phyloP scores from a whole-genome alignment of 2,888 invertebrate genomes.

The Hyles lineata region DNA sequence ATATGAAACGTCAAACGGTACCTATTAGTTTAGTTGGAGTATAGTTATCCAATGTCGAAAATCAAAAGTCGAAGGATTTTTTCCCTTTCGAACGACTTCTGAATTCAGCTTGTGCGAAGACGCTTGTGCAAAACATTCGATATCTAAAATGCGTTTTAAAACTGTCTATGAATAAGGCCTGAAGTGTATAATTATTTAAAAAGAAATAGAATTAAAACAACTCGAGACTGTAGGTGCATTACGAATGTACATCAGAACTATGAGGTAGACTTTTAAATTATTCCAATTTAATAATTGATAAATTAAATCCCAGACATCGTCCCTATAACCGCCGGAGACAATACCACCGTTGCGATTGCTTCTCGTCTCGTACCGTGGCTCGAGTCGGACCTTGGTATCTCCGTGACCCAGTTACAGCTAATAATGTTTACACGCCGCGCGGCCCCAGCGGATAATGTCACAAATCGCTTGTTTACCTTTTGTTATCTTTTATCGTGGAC shows the following conservation, averaged over 20 bases:
- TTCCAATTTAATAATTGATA: not conserved
- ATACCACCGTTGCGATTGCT: not conserved
- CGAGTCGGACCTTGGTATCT: constrained; percentile 53
- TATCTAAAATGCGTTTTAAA: too few species aligned
- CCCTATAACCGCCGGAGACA: not conserved
- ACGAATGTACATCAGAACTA: too few species aligned
- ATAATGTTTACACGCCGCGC: constrained; percentile 50
- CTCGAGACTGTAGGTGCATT: not conserved
- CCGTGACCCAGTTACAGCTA: constrained; percentile 60
- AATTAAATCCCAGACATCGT: not conserved
- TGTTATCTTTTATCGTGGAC: constrained; percentile 33
- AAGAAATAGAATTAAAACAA: not conserved
- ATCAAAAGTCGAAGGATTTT: too few species aligned
- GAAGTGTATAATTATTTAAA: not conserved
- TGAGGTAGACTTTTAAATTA: too few species aligned
- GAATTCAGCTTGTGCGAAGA: too few species aligned
- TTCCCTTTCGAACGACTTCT: too few species aligned
- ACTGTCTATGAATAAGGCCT: too few species aligned
- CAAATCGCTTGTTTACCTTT: constrained; percentile 45
- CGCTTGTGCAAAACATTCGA: too few species aligned
- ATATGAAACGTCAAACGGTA: too few species aligned
- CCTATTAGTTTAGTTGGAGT: too few species aligned
- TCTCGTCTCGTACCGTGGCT: not conserved
- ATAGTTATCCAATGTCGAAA: too few species aligned
- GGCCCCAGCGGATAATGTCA: constrained; percentile 34